Evolutionary conservation across 2,888 invertebrate genomes (phyloP).

Genomic region (Cerceris rybyensis): DNA sequence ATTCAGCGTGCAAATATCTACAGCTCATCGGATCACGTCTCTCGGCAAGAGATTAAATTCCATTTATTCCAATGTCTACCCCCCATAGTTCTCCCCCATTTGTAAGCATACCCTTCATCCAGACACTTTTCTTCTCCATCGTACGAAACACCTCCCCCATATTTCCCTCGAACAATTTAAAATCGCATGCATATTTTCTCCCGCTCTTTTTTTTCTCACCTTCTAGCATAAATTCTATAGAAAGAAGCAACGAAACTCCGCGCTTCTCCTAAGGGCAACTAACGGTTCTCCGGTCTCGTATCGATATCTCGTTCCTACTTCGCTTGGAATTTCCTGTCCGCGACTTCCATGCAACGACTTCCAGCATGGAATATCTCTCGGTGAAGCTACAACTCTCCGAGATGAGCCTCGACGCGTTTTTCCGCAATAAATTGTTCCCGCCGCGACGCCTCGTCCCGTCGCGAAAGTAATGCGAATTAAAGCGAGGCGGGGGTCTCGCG

Average conservation of each 20-base stretch:
- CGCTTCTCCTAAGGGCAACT: constrained; percentile 33
- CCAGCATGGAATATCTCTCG: constrained; percentile 16
- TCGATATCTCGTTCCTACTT: constrained; percentile 35
- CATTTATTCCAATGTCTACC: constrained; percentile 38
- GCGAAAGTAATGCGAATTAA: constrained; percentile 63
- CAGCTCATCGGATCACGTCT: constrained; percentile 42
- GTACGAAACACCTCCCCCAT: neutral
- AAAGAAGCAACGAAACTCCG: neutral
- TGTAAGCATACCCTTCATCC: neutral
- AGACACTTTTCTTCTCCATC: neutral
- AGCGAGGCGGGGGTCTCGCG: constrained; percentile 27
- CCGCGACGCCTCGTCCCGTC: constrained; percentile 18
- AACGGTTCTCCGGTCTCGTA: constrained; percentile 42
- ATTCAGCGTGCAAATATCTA: constrained; percentile 35
- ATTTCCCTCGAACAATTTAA: neutral
- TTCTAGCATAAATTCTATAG: neutral
- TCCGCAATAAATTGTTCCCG: constrained; percentile 59
- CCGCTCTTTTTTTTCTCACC: neutral
- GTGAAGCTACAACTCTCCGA: neutral
- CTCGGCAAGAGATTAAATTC: constrained; percentile 48
- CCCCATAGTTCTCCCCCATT: neutral
- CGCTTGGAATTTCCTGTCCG: constrained; percentile 46
- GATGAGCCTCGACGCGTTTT: constrained; percentile 30
- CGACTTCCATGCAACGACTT: constrained; percentile 27
- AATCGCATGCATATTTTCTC: neutral